Evolutionary conservation across 1,140 invertebrate species (phyloP), one percentile per base, ranked within the genome.

Genomic region (honey bee (Apis mellifera)): DNA sequence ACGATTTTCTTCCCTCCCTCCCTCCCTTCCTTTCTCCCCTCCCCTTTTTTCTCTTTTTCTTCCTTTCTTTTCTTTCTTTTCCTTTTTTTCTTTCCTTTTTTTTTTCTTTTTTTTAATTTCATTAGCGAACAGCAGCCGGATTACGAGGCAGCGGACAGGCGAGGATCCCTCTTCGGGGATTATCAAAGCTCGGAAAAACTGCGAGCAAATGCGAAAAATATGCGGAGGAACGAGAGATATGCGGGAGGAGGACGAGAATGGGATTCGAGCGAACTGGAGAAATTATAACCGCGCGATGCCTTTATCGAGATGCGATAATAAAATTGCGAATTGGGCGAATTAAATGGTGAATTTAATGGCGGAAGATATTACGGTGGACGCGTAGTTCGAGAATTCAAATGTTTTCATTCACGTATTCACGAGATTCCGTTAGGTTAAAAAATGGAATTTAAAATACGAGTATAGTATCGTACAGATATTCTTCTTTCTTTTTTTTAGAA

Each of bases 141-240:
- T 93, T 93, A 92, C 89, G 84, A 5, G 32, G 32, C 32, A 42
- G 32, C 32, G 32, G 32, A 42, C 88, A 75, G 23, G n/a, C n/a
- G n/a, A 86, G 86, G 89, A 90, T 92, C 90, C 86, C 90, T 90
- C 89, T 90, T 90, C 83, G 84, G 60, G 91, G 91, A 93, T 93
- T 92, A 93, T 85, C 90, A 90, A 92, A 92, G 91, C 91, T 90
- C 90, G 86, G 92, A 90, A 92, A 93, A 93, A 92, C 92, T 92
- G 84, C 81, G 84, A 86, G 86, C 74, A 90, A 92, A 92, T 91
- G 90, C 84, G 71, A 23, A 59, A 82, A 81, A 80, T 73, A 80
- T 54, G 78, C 69, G 75, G 65, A 57, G 32, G 65, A 69, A 42
- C 74, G 48, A 52, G 21, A 69, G 21, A n/a, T 48, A 19, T 21